Evolutionary conservation across 2,797 vertebrate genomes (phyloP).

Genomic region (Nyctalus aviator): DNA sequence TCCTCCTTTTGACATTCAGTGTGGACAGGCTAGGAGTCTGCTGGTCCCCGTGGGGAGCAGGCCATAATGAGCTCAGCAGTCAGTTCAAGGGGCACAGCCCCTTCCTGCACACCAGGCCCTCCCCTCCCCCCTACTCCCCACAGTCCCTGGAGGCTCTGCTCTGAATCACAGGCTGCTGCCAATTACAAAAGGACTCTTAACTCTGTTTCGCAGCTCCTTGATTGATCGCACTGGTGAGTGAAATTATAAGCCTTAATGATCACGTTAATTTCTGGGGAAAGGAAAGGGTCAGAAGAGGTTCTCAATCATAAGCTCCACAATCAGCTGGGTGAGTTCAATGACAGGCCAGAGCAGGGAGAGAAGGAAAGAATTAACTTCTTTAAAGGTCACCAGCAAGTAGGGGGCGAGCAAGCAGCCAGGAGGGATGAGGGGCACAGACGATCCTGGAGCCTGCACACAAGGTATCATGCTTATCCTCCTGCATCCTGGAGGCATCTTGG

Average conservation of each 20-base stretch:
- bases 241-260: slow-evolving; percentile 85
- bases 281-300: slow-evolving; percentile 82
- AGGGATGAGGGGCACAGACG: background rate
- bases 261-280: slow-evolving; percentile 84
- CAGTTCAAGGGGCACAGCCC: background rate
- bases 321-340: slow-evolving; percentile 80
- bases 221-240: slow-evolving; percentile 84
- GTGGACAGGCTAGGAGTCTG: background rate
- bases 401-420: background rate
- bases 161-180: slow-evolving; percentile 77
- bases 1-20: slow-evolving; percentile 5
- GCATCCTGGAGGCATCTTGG: background rate
- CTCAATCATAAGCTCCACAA: slow-evolving; percentile 81
- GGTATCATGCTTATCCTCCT: background rate
- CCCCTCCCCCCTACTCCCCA: slow-evolving; percentile 51
- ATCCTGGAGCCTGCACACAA: background rate
- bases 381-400: slow-evolving; percentile 73
- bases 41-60: background rate
- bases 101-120: background rate
- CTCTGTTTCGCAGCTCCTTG: slow-evolving; percentile 79
- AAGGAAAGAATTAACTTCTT: slow-evolving; percentile 79
- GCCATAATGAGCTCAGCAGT: slow-evolving; percentile 18
- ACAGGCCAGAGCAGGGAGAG: slow-evolving; percentile 66
- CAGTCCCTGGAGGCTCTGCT: slow-evolving; percentile 48
- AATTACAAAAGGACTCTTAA: slow-evolving; percentile 83